These are phyloP conservation scores for Trematocara macrostoma DNA, from an alignment of 2,113 vertebrate species.

Conservation along the genomic window DNA sequence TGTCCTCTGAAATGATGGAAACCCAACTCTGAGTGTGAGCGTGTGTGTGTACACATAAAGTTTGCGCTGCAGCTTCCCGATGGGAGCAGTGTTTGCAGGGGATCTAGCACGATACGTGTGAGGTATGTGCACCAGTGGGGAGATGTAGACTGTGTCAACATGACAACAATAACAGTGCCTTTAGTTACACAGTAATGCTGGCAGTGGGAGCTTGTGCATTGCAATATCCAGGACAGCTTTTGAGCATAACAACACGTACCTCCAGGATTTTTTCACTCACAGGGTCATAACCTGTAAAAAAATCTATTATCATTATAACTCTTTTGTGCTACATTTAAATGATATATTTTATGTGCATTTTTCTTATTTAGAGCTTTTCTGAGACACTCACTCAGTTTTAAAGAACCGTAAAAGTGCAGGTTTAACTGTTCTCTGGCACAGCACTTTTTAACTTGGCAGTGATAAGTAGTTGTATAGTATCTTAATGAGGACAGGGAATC, in stretches of 20 bases:
- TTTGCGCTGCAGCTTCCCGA: conserved; percentile 39
- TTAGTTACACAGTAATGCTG: conserved; percentile 30
- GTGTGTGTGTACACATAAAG: conserved; percentile 5
- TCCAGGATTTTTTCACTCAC: conserved; percentile 4
- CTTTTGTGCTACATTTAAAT: background rate
- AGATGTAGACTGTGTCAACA: conserved; percentile 51
- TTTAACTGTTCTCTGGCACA: background rate
- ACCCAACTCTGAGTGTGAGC: background rate
- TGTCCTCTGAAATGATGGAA: background rate
- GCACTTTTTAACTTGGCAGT: background rate
- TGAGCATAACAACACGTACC: conserved; percentile 1
- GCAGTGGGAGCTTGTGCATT: conserved; percentile 1
- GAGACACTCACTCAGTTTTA: background rate
- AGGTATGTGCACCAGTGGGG: conserved; percentile 37
- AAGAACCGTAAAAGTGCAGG: background rate
- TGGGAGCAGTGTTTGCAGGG: conserved; percentile 51
- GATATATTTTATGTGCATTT: background rate
- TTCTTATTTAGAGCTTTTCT: background rate
- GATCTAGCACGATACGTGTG: conserved; percentile 34
- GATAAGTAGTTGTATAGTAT: background rate
- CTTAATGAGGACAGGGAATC: background rate
- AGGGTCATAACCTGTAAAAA: background rate
- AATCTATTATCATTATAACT: background rate
- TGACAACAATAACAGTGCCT: conserved; percentile 41
- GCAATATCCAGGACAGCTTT: conserved; percentile 17